A percentile compares a stretch with the other conserved stretches of the same genome.
Conservation (phyloP, 2,797 vertebrate genomes). For the Lagodon rhomboides region DNA sequence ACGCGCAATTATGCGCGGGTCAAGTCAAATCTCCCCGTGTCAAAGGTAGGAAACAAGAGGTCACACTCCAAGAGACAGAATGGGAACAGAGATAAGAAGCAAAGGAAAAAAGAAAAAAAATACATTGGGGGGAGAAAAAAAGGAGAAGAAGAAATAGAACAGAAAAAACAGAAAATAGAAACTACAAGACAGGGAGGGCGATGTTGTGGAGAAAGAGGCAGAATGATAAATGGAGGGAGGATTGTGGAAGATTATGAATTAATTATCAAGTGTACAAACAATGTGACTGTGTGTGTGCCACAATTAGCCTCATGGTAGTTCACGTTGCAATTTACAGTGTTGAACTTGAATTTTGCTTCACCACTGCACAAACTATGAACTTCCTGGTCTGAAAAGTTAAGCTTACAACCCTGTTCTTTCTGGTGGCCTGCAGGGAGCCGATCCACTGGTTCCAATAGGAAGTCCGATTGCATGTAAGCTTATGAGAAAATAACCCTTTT, state of each 20-base stretch:
- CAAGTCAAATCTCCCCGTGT: conserved; percentile 27
- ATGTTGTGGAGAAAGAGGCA: neutral
- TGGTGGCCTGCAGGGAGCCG: too few relatives aligned
- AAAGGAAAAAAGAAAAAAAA: neutral
- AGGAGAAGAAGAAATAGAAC: neutral
- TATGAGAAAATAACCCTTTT: too few relatives aligned
- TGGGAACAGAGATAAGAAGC: conserved; percentile 7
- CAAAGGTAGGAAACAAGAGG: conserved; percentile 37
- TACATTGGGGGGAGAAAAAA: neutral
- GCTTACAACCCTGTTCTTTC: too few relatives aligned
- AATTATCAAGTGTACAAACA: neutral
- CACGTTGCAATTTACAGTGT: neutral
- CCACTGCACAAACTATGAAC: too few relatives aligned
- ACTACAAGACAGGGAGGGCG: neutral
- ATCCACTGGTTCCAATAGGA: too few relatives aligned
- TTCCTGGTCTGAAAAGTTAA: too few relatives aligned
- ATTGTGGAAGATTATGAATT: neutral
- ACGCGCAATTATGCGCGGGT: conserved; percentile 43
- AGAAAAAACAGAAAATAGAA: too few relatives aligned
- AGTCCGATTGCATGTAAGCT: too few relatives aligned
- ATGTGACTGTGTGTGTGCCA: neutral
- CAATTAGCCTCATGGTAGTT: conserved; percentile 12
- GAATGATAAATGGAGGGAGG: neutral
- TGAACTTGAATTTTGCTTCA: neutral
- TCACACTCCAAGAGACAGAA: conserved; percentile 30